Base-by-base conservation (phyloP, 2,888 invertebrate genomes). In the Pardosa pseudoannulata region DNA sequence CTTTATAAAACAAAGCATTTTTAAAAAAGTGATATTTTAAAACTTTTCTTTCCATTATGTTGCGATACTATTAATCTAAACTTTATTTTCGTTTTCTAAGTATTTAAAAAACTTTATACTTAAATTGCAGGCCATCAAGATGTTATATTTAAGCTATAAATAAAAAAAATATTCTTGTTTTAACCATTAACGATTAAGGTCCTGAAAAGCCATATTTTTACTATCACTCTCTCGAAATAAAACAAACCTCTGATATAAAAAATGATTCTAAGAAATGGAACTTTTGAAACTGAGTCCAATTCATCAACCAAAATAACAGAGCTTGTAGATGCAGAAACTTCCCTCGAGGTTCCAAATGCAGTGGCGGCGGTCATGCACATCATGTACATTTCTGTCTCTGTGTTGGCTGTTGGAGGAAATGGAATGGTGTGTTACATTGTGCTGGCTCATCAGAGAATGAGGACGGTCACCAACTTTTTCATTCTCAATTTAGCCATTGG, bases 401-500 rank as follows among this genome's bases (percentile, higher is more conserved):
- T 92, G 6, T 89, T 92, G 1, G 92, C 92, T 0, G 90, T 93
- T 0, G 91, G 91, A 1, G 93, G 93, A 0, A 91, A 93, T 91
- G 89, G 92, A 91, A 75, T 94, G 70, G 96, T 98, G 28, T 96
- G 96, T 91, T 97, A 96, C 91, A 95, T 97, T 29, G 96, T 98
- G 0, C 93, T 95, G 89, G 94, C 95, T 2, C 95, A 95, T 16
- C 95, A 96, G 0, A 93, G 96, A 50, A 97, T 97, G 97, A 94
- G 96, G 90, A 97, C 97, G 0, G 96, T 97, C 1, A 97, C 97
- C 62, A 98, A 98, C 92, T 96, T 94, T 92, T 97, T 97, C 91
- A 96, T 98, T 90, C 95, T 96, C 91, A 93, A 93, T 90, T 93
- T 98, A 89, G 97, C 97, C 0, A 93, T 97, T 50, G 96, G 97